Percentiles rank a stretch among this genome's conserved stretches.
phyloP scores from a whole-genome alignment of 2,113 vertebrate genomes.

The Cochlearius cochlearius region DNA sequence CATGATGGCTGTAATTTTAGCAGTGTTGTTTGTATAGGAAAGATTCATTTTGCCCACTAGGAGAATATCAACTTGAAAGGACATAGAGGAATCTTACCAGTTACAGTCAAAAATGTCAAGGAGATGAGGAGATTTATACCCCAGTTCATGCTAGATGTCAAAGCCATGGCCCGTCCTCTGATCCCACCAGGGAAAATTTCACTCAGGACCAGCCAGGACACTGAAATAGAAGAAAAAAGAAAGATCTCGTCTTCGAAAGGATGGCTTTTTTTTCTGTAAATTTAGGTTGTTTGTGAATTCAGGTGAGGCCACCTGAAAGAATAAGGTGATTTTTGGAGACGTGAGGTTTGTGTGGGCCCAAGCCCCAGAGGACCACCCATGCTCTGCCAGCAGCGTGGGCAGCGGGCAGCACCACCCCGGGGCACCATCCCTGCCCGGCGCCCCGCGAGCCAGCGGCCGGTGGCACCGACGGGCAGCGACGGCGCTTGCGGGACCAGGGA shows the following conservation, averaged over 20 bases:
- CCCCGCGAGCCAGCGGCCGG: rapidly evolving
- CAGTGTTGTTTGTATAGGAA: not conserved
- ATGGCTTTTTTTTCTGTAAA: not conserved
- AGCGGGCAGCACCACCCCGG: not conserved
- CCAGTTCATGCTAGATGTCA: slow-evolving; percentile 94
- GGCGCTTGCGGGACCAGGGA: rapidly evolving
- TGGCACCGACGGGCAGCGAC: not conserved
- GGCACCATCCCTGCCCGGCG: not conserved
- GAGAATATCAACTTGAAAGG: not conserved
- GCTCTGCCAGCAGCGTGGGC: rapidly evolving
- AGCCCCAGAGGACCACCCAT: not conserved
- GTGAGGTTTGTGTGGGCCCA: not conserved
- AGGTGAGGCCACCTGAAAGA: not conserved
- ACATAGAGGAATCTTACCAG: slow-evolving; percentile 77
- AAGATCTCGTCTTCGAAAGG: not conserved
- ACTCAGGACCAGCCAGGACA: slow-evolving; percentile 92
- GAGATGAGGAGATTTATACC: slow-evolving; percentile 93
- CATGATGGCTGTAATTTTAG: not conserved
- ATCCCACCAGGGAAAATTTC: slow-evolving; percentile 94
- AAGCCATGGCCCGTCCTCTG: slow-evolving; percentile 89
- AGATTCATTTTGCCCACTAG: not conserved
- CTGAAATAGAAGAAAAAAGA: slow-evolving; percentile 65
- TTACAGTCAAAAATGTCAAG: slow-evolving; percentile 92
- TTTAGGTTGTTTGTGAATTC: not conserved
- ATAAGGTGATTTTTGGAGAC: not conserved